A percentile compares a stretch with the other conserved stretches of the same genome.
Conservation (phyloP, 2,797 vertebrate species). For the Allobates femoralis region DNA sequence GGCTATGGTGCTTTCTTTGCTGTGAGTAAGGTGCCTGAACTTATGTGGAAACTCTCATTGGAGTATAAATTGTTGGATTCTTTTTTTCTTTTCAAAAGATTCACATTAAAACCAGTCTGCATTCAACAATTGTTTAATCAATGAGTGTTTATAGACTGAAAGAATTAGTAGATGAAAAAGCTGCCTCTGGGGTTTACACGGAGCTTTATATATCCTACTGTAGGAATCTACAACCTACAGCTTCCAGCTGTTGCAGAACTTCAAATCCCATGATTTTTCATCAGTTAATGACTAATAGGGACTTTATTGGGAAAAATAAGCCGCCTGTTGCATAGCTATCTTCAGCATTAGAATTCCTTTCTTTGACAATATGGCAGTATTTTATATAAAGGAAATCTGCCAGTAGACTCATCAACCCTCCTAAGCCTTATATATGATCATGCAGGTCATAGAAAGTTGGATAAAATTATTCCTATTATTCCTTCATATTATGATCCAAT, state of each 20-base stretch:
- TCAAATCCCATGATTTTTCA: not conserved
- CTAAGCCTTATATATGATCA: no score
- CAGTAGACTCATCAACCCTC: no score
- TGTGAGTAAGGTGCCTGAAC: not conserved
- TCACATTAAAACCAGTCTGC: conserved; percentile 24
- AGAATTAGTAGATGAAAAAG: conserved; percentile 38
- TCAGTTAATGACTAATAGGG: not conserved
- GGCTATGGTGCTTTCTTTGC: not conserved
- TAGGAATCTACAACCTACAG: conserved; percentile 5
- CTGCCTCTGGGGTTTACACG: conserved; percentile 5
- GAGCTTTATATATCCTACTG: conserved; percentile 15
- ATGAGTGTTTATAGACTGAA: conserved; percentile 47
- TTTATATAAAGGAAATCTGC: no score
- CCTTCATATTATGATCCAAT: no score
- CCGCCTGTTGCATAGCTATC: not conserved
- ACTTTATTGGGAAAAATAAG: not conserved
- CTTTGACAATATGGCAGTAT: not conserved
- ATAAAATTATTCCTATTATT: no score
- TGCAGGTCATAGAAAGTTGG: no score
- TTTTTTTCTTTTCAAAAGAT: conserved; percentile 27
- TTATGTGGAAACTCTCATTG: not conserved
- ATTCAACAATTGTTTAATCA: conserved; percentile 47
- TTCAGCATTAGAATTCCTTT: not conserved
- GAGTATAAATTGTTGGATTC: conserved; percentile 1
- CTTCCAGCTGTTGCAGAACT: not conserved